Evolutionary conservation across 2,113 vertebrate genomes (phyloP).

Genomic region (Elanus axillaris): DNA sequence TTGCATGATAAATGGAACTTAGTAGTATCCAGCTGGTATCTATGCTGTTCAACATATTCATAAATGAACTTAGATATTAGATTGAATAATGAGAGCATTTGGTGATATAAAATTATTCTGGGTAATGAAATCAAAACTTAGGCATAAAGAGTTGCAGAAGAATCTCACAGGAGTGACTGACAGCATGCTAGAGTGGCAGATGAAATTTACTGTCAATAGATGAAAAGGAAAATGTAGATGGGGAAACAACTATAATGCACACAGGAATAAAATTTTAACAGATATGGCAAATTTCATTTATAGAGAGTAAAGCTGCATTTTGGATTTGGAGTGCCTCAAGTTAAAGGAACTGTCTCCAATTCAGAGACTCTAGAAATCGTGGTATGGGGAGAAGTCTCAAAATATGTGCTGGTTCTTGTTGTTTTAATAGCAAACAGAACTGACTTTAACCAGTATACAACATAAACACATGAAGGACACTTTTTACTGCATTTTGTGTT

Average conservation of each 20-base stretch:
- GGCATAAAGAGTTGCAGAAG: conserved; percentile 29
- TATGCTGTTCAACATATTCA: conserved; percentile 40
- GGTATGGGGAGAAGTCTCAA: neutral
- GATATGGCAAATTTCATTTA: conserved; percentile 5
- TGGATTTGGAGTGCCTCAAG: neutral
- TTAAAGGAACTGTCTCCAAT: neutral
- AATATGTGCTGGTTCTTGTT: neutral
- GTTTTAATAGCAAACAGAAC: neutral
- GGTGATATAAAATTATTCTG: conserved; percentile 51
- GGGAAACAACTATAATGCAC: conserved; percentile 42
- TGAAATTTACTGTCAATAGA: conserved; percentile 64
- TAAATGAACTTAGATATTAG: conserved; percentile 51
- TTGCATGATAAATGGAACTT: conserved; percentile 4
- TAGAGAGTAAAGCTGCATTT: neutral
- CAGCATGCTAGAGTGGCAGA: conserved; percentile 56
- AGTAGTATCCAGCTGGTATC: conserved; percentile 41
- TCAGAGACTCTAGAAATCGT: neutral
- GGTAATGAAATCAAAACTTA: conserved; percentile 25
- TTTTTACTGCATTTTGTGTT: neutral
- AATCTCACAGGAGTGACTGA: conserved; percentile 49
- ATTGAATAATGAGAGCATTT: conserved; percentile 56
- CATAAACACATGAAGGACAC: neutral
- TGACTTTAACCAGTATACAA: neutral
- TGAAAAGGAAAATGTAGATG: conserved; percentile 42
- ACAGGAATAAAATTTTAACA: conserved; percentile 32